These are phyloP conservation scores for Idaea dimidiata DNA, from an alignment of 2,888 invertebrate genomes.

Conservation along the genomic window DNA sequence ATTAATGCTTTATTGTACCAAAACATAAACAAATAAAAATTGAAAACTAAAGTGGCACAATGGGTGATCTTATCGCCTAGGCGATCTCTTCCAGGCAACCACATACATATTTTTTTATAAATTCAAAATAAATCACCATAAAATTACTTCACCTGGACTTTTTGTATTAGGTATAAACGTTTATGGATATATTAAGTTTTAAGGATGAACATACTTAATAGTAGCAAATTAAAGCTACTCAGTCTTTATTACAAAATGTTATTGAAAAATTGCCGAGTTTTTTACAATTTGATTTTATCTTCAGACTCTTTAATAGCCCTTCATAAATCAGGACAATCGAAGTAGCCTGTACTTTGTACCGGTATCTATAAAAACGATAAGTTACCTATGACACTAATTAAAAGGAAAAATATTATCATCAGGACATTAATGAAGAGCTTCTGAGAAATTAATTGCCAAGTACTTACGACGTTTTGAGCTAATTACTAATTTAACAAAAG, in stretches of 20 bases:
- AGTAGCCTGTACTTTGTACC: background rate
- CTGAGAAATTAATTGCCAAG: background rate
- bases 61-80: no score
- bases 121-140: no score
- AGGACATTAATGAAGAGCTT: background rate
- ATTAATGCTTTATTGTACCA: no score
- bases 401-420: background rate
- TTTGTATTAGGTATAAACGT: no score
- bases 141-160: no score
- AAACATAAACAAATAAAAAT: no score
- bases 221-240: background rate
- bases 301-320: background rate
- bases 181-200: background rate
- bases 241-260: background rate
- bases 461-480: background rate
- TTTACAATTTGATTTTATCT: background rate
- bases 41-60: no score
- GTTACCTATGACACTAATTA: background rate
- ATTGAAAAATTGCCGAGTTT: background rate
- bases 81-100: no score
- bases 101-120: no score
- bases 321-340: background rate
- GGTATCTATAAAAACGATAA: background rate
- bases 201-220: background rate
- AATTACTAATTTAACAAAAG: background rate